Percentiles rank a stretch among this genome's conserved stretches.
These are phyloP conservation scores for Megalopta genalis DNA, from an alignment of 1,140 invertebrate genomes.

Conservation along the genomic window DNA sequence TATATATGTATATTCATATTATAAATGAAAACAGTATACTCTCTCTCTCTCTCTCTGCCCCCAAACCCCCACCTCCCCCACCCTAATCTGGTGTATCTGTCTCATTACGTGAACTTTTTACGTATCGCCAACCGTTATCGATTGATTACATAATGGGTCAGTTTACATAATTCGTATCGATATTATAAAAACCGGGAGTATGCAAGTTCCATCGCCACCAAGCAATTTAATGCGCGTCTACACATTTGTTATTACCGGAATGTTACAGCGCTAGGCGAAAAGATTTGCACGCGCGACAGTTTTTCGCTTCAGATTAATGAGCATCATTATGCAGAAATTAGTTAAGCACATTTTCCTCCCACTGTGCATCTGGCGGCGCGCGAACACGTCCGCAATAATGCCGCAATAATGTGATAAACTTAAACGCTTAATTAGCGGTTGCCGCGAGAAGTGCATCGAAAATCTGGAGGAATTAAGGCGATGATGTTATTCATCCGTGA, in stretches of 20 bases:
- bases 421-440: neutral
- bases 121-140: neutral
- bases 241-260: neutral
- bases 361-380: neutral
- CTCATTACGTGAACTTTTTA: neutral
- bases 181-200: neutral
- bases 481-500: conserved; percentile 24
- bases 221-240: neutral
- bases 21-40: too few species aligned
- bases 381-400: neutral
- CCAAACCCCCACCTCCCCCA: neutral
- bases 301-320: too few species aligned
- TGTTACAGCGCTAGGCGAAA: neutral
- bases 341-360: too few species aligned
- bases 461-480: conserved; percentile 32
- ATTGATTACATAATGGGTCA: neutral
- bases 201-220: neutral
- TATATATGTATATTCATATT: neutral
- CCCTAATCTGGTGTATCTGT: neutral
- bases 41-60: too few species aligned
- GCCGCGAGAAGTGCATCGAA: neutral
- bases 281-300: too few species aligned
- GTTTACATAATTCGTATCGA: conserved; percentile 7
- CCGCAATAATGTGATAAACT: neutral
- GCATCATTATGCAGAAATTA: too few species aligned